Percentiles rank a stretch among this genome's conserved stretches.
phyloP scores from a whole-genome alignment of 2,113 vertebrate species.

The Catharus minimus region DNA sequence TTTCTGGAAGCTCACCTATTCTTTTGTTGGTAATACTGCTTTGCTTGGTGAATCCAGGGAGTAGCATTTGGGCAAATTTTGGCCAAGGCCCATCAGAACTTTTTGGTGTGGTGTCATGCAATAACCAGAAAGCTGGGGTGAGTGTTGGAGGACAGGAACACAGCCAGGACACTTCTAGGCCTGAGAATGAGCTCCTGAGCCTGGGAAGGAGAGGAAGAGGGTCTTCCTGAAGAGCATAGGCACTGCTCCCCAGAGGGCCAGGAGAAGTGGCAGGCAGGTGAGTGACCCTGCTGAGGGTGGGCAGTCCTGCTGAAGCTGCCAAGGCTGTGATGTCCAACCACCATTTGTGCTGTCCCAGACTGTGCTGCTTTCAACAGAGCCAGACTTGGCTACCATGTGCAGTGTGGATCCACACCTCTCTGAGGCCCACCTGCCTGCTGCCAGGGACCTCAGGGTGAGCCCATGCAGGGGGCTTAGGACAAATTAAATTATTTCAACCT shows the following conservation, averaged over 20 bases:
- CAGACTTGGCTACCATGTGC: neutral
- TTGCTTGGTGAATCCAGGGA: neutral
- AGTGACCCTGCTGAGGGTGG: neutral
- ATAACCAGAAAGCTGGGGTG: neutral
- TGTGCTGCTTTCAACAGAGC: neutral
- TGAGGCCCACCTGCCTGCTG: neutral
- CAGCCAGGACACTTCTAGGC: neutral
- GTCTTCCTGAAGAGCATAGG: neutral
- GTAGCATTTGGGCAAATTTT: neutral
- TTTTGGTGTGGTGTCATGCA: neutral
- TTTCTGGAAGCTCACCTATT: neutral
- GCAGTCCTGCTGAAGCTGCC: neutral
- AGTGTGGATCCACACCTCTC: neutral
- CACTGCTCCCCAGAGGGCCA: neutral
- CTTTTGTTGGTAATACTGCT: neutral
- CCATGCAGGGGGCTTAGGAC: neutral
- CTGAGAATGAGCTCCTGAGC: neutral
- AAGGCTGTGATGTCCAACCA: neutral
- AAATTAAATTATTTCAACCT: neutral
- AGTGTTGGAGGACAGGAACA: neutral
- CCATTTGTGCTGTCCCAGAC: neutral
- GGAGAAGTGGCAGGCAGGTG: neutral
- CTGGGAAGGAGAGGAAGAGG: neutral
- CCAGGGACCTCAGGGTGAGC: neutral
- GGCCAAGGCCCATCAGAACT: neutral